Evolutionary conservation across 2,113 vertebrate species (phyloP).

Genomic region (Anolis sagrei): DNA sequence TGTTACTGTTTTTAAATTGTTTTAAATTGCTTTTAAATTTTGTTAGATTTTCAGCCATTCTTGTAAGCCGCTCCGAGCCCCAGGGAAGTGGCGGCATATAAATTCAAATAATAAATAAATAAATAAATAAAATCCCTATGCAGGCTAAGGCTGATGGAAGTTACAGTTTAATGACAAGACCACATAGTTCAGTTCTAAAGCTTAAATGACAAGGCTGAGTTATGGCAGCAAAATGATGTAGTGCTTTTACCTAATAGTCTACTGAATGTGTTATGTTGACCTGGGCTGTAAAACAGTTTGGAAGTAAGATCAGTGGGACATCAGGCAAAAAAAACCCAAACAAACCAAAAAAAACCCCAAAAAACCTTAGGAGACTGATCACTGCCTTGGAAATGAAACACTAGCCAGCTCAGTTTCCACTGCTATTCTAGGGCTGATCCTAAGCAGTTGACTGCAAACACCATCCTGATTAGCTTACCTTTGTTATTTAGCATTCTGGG

Average conservation of each 20-base stretch:
- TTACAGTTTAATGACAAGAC: too few relatives aligned
- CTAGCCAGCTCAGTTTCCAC: not conserved
- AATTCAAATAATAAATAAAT: too few relatives aligned
- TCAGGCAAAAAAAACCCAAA: too few relatives aligned
- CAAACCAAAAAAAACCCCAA: too few relatives aligned
- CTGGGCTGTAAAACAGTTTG: not conserved
- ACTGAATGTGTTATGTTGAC: not conserved
- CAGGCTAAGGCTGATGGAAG: too few relatives aligned
- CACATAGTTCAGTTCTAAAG: too few relatives aligned
- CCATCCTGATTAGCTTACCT: slow-evolving; percentile 28
- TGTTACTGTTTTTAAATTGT: too few relatives aligned
- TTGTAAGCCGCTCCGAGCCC: too few relatives aligned
- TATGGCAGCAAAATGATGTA: not conserved
- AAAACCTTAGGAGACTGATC: not conserved
- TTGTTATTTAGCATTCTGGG: slow-evolving; percentile 25
- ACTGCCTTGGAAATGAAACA: not conserved
- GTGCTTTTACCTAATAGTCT: not conserved
- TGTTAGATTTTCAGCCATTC: too few relatives aligned
- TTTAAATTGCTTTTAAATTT: too few relatives aligned
- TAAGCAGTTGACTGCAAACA: slow-evolving; percentile 13
- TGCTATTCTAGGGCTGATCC: slow-evolving; percentile 14
- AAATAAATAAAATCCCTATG: too few relatives aligned
- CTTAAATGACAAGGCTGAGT: not conserved
- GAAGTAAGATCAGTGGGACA: not conserved
- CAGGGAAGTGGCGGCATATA: too few relatives aligned